Percentiles rank a stretch among this genome's conserved stretches.
Conservation (phyloP, 64 coral and sea anemone genomes). For the Actinia tenebrosa region DNA sequence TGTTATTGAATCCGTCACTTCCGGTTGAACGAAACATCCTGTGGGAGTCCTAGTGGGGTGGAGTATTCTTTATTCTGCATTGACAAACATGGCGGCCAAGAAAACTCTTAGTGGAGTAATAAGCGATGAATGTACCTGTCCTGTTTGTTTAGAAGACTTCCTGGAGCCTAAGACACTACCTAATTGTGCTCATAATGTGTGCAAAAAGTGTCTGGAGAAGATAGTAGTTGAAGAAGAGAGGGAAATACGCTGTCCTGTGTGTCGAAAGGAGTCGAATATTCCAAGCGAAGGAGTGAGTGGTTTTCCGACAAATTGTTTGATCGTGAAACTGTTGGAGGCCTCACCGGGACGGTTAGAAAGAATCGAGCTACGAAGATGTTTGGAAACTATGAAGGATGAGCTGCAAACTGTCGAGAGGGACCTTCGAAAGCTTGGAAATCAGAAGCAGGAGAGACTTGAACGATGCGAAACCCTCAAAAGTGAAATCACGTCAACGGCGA, state of each 20-base stretch:
- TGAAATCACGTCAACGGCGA: slow-evolving; percentile 46
- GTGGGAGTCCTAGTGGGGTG: slow-evolving; percentile 6
- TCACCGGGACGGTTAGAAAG: slow-evolving; percentile 28
- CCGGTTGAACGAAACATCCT: background rate
- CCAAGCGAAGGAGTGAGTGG: slow-evolving; percentile 29
- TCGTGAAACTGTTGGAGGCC: slow-evolving; percentile 37
- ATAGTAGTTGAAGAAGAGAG: background rate
- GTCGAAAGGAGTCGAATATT: slow-evolving; percentile 35
- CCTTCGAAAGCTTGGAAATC: slow-evolving; percentile 40
- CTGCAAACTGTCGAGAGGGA: slow-evolving; percentile 8
- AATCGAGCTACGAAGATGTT: slow-evolving; percentile 18
- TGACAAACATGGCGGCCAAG: slow-evolving; percentile 30
- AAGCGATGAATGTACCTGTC: slow-evolving; percentile 39
- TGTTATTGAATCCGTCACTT: slow-evolving; percentile 9
- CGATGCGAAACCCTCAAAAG: slow-evolving; percentile 23
- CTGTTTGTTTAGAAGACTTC: slow-evolving; percentile 54
- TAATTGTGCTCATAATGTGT: slow-evolving; percentile 64
- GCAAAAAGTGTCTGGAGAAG: slow-evolving; percentile 33
- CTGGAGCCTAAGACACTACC: slow-evolving; percentile 45
- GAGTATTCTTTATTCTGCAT: slow-evolving; percentile 2
- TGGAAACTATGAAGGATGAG: slow-evolving; percentile 16
- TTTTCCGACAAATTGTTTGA: slow-evolving; percentile 41
- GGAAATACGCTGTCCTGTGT: slow-evolving; percentile 42
- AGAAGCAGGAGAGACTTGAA: slow-evolving; percentile 34
- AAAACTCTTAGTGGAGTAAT: slow-evolving; percentile 41